Conservation (phyloP, 2,113 vertebrate genomes). For the Ictalurus furcatus region DNA sequence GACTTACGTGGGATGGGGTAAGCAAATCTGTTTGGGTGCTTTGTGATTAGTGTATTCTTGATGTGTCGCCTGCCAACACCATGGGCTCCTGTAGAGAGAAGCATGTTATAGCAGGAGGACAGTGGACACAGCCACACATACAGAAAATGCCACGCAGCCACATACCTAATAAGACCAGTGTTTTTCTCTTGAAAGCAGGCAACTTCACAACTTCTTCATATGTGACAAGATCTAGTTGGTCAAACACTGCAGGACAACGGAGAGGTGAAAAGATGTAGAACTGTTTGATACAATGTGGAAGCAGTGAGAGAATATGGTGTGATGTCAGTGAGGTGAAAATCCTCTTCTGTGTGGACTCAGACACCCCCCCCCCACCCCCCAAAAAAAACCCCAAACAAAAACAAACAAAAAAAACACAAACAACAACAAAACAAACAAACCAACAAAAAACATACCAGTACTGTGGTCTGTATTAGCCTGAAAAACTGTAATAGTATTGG, state of each 20-base stretch:
- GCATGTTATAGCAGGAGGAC: not conserved
- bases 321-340: not conserved
- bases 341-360: not conserved
- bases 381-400: too few species aligned
- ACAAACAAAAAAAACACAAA: not conserved
- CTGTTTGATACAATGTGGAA: conserved; percentile 24
- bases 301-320: not conserved
- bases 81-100: conserved; percentile 81
- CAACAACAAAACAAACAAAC: not conserved
- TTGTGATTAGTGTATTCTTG: conserved; percentile 98
- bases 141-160: not conserved
- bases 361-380: not conserved
- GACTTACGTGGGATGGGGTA: conserved; percentile 98
- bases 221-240: conserved; percentile 99
- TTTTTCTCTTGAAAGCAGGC: conserved; percentile 99
- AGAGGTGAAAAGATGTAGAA: conserved; percentile 51
- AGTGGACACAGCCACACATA: not conserved
- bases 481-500: not conserved
- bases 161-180: conserved; percentile 94
- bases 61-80: conserved; percentile 97
- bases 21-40: conserved; percentile 95
- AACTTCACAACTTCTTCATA: conserved; percentile 99
- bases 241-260: conserved; percentile 82
- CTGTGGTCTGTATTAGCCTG: not conserved
- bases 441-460: not conserved